Base-by-base conservation (phyloP, 92 coral and sea anemone species). In the Scolanthus callimorphus region DNA sequence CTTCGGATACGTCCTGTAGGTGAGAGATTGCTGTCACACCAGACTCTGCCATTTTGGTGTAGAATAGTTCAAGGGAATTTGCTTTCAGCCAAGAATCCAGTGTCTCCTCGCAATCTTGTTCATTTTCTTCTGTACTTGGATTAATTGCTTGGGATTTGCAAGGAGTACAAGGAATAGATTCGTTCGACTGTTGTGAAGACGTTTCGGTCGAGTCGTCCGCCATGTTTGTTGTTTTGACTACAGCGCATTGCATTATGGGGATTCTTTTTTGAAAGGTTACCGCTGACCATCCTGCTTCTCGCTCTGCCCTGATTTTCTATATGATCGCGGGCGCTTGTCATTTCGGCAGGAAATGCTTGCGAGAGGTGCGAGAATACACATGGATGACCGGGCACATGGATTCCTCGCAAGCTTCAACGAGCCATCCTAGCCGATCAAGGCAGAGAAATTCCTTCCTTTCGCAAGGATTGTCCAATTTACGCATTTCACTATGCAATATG, bases 391-490 rank as follows among this genome's bases (percentile, higher is more conserved):
- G n/a, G n/a, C n/a, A 60, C 19, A 60, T 60, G 43, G 43, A 6
- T 6, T 34, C 43, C 43, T 34, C 43, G 43, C 43, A 15, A 37
- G 62, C 25, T 23, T 67, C 74, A 20, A 43, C 49, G 43, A 63
- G 52, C 30, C 37, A 70, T 60, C 51, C 51, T 1, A 60, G 69
- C 59, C 51, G 69, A 70, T 47, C 77, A 59, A 70, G n/a, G 69
- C 77, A 47, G 45, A 60, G 69, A 70, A 70, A 70, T 51, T 49
- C 77, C 51, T 50, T 44, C 49, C 57, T 59, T 53, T 70, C 65
- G 38, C 23, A 59, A 46, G 77, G 69, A 44, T 69, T 69, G 53
- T 27, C 76, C 29, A 50, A 50, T 45, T 23, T 70, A 46, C 59
- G 77, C 25, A 70, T 70, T 23, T 60, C 62, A 27, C 58, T 51